These are phyloP conservation scores for Cavia porcellus DNA, from an alignment of 2,113 vertebrate species.

Conservation along the genomic window DNA sequence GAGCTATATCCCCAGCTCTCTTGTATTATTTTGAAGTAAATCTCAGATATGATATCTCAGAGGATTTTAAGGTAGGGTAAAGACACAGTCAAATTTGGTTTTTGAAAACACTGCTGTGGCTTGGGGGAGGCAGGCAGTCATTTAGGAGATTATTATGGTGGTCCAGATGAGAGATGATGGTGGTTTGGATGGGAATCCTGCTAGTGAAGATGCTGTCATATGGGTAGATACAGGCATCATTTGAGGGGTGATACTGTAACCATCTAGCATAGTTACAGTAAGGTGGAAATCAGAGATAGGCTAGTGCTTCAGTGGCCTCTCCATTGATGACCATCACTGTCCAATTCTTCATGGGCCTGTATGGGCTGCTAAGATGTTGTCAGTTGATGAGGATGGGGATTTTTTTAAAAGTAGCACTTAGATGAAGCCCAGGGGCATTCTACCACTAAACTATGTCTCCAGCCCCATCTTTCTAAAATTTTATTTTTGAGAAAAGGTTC, in stretches of 20 bases:
- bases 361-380: background rate
- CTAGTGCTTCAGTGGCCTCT: background rate
- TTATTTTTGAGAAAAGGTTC: background rate
- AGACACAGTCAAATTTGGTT: background rate
- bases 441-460: background rate
- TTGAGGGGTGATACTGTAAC: background rate
- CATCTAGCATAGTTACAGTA: background rate
- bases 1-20: no score
- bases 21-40: background rate
- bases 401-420: background rate
- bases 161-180: background rate
- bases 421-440: background rate
- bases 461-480: background rate
- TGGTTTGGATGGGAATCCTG: background rate
- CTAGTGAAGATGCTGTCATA: background rate
- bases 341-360: background rate
- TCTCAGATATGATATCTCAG: background rate
- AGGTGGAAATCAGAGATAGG: background rate
- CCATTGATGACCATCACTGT: background rate
- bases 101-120: background rate
- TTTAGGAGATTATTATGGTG: slow-evolving; percentile 2
- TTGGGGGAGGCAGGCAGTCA: background rate
- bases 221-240: background rate
- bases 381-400: background rate
- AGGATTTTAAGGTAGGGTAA: background rate